phyloP scores from a whole-genome alignment of 2,797 vertebrate species.

The Myotis pilosus region DNA sequence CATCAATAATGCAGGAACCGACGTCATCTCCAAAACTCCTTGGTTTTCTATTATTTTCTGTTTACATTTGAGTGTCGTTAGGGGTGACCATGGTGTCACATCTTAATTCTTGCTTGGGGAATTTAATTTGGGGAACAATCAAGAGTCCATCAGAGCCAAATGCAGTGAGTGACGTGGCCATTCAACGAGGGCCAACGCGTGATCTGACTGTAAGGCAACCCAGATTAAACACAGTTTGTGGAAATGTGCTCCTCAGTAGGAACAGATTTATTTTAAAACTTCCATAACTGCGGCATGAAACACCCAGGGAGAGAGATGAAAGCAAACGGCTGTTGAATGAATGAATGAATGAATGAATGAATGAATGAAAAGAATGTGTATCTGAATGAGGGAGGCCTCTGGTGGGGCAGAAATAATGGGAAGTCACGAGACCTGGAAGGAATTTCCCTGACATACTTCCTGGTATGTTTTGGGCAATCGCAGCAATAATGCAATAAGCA shows the following conservation, averaged over 20 bases:
- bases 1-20: neutral
- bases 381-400: neutral
- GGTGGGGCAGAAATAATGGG: neutral
- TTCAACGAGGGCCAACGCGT: neutral
- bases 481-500: neutral
- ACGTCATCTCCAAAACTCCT: neutral
- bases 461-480: neutral
- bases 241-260: neutral
- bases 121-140: neutral
- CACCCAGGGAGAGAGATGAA: neutral
- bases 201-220: neutral
- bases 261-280: neutral
- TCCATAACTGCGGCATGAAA: neutral
- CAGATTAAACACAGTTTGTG: neutral
- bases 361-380: neutral
- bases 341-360: neutral
- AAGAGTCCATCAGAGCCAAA: neutral
- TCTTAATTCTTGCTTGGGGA: neutral
- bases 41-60: neutral
- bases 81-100: neutral
- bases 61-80: neutral
- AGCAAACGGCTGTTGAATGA: neutral
- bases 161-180: neutral
- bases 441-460: neutral
- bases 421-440: neutral